Base-by-base conservation (phyloP, 2,888 invertebrate species). In the Limnephilus marmoratus region DNA sequence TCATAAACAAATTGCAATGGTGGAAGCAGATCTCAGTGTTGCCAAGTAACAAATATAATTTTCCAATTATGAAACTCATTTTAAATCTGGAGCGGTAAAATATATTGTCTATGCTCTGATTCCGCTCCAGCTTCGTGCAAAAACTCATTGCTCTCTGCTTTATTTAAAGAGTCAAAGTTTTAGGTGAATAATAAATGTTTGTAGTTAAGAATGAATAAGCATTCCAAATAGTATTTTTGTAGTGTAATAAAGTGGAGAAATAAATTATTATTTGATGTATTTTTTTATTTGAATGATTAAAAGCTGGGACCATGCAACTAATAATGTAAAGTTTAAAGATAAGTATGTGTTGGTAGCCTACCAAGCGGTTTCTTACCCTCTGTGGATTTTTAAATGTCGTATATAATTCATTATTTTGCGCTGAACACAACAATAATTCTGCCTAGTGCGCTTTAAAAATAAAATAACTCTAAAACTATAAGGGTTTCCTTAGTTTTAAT, bases 231-330 rank as follows among this genome's bases (percentile, higher is more conserved):
- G 68, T 68, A 68, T 83, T 83, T 82, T 83, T 83, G 83, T 83
- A 83, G 83, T n/a, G 24, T 83, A 83, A 83, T 83, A 83, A 83
- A 83, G 34, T 18, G 34, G 29, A 82, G 31, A 3, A 82, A 83
- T 83, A 83, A 31, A 83, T 34, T 83, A 34, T 83, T 31, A 34
- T 31, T 31, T 83, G 31, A 34, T 83, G 31, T 34, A 24, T 83
- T 83, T 24, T 24, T 83, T 83, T 37, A 37, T 83, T 83, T 83
- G 83, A 83, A 37, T 41, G 37, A 83, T 34, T 83, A 83, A 53
- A 83, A 83, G 83, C 83, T 83, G 83, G 83, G 83, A 83, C 83
- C 83, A 83, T 41, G 83, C 83, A 83, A 83, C 31, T 24, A 83
- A 83, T 83, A 41, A 83, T 83, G 83, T 83, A 83, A 31, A 29